Conservation (phyloP, 2,797 vertebrate species). For the Fistularia commersonii region DNA sequence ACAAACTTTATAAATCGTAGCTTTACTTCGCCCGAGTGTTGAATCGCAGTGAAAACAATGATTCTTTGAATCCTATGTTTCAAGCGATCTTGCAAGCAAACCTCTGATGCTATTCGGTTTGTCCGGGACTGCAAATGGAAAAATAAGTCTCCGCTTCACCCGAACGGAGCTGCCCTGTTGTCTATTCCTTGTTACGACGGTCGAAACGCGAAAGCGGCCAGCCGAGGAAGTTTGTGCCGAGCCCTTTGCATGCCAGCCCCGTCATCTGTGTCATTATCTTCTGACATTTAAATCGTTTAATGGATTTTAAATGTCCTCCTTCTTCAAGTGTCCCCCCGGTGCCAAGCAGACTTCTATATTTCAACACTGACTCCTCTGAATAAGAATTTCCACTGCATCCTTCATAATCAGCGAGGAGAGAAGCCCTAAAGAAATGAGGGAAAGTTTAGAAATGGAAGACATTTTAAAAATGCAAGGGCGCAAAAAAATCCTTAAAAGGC, state of each 20-base stretch:
- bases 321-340: neutral
- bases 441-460: neutral
- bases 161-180: neutral
- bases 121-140: too few species aligned
- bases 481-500: too few species aligned
- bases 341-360: neutral
- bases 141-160: too few species aligned
- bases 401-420: conserved; percentile 3
- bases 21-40: too few species aligned
- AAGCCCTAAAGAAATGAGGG: neutral
- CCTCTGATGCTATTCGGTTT: too few species aligned
- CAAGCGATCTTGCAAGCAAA: too few species aligned
- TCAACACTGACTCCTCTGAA: conserved; percentile 1
- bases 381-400: conserved; percentile 15
- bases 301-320: neutral
- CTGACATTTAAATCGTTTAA: neutral
- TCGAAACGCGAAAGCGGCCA: neutral
- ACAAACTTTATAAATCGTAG: too few species aligned
- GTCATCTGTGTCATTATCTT: conserved; percentile 4
- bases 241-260: neutral
- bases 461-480: neutral
- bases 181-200: neutral
- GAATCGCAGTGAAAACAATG: too few species aligned
- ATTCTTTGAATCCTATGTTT: too few species aligned
- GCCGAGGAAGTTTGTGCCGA: neutral